phyloP scores from a whole-genome alignment of 1,140 invertebrate species.

The Ruditapes philippinarum region DNA sequence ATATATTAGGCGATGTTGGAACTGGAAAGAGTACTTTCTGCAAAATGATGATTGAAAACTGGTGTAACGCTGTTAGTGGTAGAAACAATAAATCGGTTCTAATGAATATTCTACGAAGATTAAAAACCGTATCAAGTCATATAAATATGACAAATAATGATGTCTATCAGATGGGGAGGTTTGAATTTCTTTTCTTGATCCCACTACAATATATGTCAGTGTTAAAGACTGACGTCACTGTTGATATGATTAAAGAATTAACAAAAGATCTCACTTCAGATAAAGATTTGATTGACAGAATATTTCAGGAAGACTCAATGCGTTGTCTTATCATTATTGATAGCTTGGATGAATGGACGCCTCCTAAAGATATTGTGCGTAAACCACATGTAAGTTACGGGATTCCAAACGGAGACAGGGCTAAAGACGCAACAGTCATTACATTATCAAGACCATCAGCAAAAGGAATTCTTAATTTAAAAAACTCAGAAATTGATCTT shows the following conservation, averaged over 20 bases:
- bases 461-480: not conserved
- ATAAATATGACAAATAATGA: no score
- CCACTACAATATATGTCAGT: not conserved
- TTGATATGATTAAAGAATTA: not conserved
- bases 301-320: not conserved
- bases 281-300: not conserved
- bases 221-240: not conserved
- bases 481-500: not conserved
- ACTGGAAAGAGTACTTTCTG: no score
- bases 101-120: no score
- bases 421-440: not conserved
- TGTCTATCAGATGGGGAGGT: not conserved
- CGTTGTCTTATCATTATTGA: not conserved
- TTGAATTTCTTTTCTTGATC: not conserved
- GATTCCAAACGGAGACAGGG: not conserved
- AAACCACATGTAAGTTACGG: not conserved
- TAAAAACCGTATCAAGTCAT: no score
- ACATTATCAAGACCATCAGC: not conserved
- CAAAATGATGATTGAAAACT: no score
- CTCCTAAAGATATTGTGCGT: not conserved
- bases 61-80: no score
- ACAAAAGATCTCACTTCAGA: not conserved
- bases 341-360: not conserved
- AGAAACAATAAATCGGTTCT: no score
- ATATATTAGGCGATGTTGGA: no score